phyloP scores from a whole-genome alignment of 2,888 invertebrate genomes.

The Sepioteuthis lessoniana region DNA sequence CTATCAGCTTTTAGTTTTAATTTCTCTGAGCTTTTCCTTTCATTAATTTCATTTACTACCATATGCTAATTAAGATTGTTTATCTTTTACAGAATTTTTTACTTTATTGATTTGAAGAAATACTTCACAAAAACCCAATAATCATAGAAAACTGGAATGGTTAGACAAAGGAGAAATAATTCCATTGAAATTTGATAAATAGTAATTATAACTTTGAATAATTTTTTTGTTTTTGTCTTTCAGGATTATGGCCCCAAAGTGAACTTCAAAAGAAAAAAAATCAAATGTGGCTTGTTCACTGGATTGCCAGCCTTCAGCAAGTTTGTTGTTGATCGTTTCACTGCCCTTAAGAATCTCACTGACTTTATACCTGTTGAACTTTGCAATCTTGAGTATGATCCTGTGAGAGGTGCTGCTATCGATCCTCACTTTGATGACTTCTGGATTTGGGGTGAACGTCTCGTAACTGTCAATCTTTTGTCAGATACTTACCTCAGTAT shows the following conservation, averaged over 20 bases:
- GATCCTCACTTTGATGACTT: conserved; percentile 99
- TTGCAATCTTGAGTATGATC: conserved; percentile 94
- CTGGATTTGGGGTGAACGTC: conserved; percentile 99
- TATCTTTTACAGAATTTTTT: too few species aligned
- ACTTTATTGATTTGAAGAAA: too few species aligned
- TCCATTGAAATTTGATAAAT: too few species aligned
- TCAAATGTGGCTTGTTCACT: conserved; percentile 84
- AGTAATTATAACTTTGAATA: neutral
- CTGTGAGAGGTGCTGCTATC: conserved; percentile 88
- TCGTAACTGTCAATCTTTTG: conserved; percentile 91
- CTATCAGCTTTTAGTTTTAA: too few species aligned
- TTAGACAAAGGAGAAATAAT: too few species aligned
- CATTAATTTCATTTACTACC: too few species aligned
- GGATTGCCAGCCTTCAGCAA: conserved; percentile 90
- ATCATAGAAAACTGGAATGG: too few species aligned
- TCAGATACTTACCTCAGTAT: conserved; percentile 89
- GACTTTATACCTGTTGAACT: conserved; percentile 92
- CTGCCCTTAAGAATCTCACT: conserved; percentile 79
- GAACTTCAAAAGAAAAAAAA: conserved; percentile 94
- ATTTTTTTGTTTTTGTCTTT: conserved; percentile 53
- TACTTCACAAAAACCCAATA: too few species aligned
- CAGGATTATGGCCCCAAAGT: conserved; percentile 98
- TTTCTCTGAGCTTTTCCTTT: too few species aligned
- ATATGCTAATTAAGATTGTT: too few species aligned
- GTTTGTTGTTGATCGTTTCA: conserved; percentile 86